Percentiles rank a stretch among this genome's conserved stretches.
These are phyloP conservation scores for Pygathrix nemaeus DNA, from an alignment of 2,113 vertebrate genomes.

Conservation along the genomic window DNA sequence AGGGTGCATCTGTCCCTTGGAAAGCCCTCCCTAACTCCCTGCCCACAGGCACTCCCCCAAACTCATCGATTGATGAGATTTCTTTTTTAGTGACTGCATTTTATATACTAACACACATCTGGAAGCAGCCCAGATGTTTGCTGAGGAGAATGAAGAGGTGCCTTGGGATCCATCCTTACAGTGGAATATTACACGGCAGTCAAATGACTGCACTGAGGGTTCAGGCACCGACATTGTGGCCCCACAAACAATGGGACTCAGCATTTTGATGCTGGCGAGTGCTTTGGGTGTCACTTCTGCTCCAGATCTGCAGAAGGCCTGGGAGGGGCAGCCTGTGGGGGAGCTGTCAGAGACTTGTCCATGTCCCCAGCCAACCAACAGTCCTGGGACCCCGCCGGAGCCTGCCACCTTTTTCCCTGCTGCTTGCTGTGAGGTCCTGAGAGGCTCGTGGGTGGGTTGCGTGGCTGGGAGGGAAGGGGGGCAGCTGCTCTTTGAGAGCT, in stretches of 20 bases:
- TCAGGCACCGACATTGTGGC: accelerated
- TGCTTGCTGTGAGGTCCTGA: not conserved
- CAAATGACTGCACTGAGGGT: not conserved
- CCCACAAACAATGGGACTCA: not conserved
- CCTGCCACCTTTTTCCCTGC: not conserved
- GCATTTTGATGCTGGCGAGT: not conserved
- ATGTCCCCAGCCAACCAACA: not conserved
- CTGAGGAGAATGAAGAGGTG: not conserved
- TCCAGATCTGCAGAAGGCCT: not conserved
- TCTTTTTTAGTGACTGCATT: not conserved
- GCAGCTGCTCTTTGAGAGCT: not conserved
- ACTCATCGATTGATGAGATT: not conserved
- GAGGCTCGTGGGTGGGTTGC: accelerated
- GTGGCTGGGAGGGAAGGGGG: not conserved
- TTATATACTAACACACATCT: not conserved
- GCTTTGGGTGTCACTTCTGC: not conserved
- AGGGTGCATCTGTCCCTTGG: not conserved
- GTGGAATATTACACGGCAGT: not conserved
- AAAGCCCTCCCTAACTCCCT: not conserved
- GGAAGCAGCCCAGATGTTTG: not conserved
- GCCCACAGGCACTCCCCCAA: not conserved
- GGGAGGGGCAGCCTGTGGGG: not conserved
- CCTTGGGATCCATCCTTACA: not conserved
- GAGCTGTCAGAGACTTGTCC: not conserved
- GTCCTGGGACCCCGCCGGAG: not conserved